Evolutionary conservation across 2,113 vertebrate species (phyloP).

Genomic region (Circaetus cinerascens): DNA sequence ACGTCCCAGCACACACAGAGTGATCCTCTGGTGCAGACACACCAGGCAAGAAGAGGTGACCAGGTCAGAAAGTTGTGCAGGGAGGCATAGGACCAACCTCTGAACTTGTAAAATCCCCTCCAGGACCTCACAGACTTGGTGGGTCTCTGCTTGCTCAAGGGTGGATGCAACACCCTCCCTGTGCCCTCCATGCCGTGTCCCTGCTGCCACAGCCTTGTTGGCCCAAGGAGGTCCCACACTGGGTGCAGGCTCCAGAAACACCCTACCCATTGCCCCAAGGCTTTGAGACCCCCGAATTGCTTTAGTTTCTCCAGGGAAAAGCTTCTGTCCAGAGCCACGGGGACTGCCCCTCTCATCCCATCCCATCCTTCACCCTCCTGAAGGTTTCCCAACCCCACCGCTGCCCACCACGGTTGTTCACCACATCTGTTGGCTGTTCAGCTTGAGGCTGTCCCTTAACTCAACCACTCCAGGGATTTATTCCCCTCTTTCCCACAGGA

Average conservation of each 20-base stretch:
- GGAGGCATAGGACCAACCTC: background rate
- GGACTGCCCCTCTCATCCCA: background rate
- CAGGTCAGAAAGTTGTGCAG: background rate
- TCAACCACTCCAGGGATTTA: background rate
- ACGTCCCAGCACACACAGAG: background rate
- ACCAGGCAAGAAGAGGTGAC: background rate
- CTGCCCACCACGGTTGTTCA: rapidly evolving
- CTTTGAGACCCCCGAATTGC: background rate
- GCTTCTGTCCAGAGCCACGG: background rate
- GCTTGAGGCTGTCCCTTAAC: background rate
- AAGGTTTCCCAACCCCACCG: background rate
- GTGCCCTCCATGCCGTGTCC: rapidly evolving
- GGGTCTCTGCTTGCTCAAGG: background rate
- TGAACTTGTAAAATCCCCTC: background rate
- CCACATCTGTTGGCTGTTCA: background rate
- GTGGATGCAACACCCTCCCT: background rate
- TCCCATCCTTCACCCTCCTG: background rate
- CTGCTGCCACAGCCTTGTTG: background rate
- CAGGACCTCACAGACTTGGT: background rate
- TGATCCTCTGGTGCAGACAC: background rate
- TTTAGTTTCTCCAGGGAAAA: background rate
- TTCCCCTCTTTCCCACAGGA: background rate
- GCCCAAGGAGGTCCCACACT: background rate
- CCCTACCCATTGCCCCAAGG: no score
- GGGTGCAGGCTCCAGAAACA: background rate